Evolutionary conservation across 2,888 invertebrate species (phyloP), one percentile per base, ranked within the genome.

Genomic region (Scaptomyza tumidula): DNA sequence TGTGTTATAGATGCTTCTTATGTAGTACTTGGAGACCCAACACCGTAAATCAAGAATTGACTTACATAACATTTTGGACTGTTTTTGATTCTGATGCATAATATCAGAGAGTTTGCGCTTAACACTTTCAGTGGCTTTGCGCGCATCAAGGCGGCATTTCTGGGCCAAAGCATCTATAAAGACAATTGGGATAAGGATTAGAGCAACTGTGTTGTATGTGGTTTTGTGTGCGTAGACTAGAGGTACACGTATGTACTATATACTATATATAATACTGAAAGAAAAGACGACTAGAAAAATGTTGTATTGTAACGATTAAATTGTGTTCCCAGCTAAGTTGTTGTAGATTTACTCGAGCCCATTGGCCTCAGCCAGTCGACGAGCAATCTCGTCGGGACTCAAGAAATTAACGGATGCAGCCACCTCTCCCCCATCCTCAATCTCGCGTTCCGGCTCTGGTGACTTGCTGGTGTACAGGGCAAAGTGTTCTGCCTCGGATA

Each of bases 401-500:
- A 95, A 93, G 84, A 95, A 94, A 89, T 95, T 95, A 46, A 10
- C 16, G 5, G 94, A 94, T 54, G 94, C 96, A 75, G 97, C 97
- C 88, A 96, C 96, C 90, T 96, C 97, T 4, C 96, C 96, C 27
- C 94, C 67, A 9, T 61, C 72, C 1, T 55, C 45, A 3, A 33
- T 95, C 0, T 96, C 96, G 6, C 97, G 97, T 41, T 68, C 79
- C 13, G 97, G 97, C 87, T 95, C 96, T 1, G 97, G 96, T 5
- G 97, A 96, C 88, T 96, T 94, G 58, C 95, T 95, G 85, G 97
- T 97, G 80, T 97, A 97, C 55, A 97, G 92, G 24, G 97, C 97
- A 91, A 97, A 97, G 89, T 97, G 96, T 89, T 97, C 97, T 0
- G 97, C 97, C 80, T 97, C 97, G 0, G 96, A 96, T 43, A 97